A percentile compares a stretch with the other conserved stretches of the same genome.
phyloP scores from a whole-genome alignment of 2,797 vertebrate genomes.

The Chiroxiphia lanceolata region DNA sequence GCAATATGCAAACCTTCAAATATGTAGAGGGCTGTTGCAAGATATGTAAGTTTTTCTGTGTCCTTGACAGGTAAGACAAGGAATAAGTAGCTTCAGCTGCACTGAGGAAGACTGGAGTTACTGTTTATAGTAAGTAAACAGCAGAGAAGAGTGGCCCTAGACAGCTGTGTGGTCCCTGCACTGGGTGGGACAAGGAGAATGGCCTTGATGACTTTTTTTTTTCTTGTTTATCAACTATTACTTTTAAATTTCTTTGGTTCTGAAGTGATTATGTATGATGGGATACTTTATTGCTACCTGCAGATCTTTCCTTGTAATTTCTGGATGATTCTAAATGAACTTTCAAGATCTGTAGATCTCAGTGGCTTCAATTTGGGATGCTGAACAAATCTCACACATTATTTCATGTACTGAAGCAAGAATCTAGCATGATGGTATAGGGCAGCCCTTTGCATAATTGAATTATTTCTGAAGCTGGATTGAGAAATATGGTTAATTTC shows the following conservation, averaged over 20 bases:
- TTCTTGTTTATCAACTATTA: background rate
- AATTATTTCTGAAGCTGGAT: background rate
- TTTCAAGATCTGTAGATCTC: background rate
- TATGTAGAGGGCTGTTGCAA: background rate
- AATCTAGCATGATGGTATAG: fast-evolving
- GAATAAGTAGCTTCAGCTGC: background rate
- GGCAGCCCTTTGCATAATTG: background rate
- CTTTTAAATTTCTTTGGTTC: background rate
- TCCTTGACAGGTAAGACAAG: background rate
- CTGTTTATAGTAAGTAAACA: background rate
- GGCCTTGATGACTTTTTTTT: background rate
- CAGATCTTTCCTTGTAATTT: background rate
- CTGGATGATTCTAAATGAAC: background rate
- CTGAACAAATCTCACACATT: background rate
- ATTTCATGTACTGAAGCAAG: constrained; percentile 12
- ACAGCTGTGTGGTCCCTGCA: background rate
- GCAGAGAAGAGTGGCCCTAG: background rate
- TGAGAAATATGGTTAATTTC: background rate
- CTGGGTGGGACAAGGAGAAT: background rate
- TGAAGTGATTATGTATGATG: background rate
- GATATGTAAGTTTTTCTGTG: background rate
- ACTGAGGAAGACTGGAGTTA: background rate
- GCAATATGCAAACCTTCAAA: background rate
- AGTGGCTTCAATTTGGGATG: constrained; percentile 16
- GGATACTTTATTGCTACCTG: background rate